phyloP scores from a whole-genome alignment of 2,113 vertebrate species.

The Proteles cristata region DNA sequence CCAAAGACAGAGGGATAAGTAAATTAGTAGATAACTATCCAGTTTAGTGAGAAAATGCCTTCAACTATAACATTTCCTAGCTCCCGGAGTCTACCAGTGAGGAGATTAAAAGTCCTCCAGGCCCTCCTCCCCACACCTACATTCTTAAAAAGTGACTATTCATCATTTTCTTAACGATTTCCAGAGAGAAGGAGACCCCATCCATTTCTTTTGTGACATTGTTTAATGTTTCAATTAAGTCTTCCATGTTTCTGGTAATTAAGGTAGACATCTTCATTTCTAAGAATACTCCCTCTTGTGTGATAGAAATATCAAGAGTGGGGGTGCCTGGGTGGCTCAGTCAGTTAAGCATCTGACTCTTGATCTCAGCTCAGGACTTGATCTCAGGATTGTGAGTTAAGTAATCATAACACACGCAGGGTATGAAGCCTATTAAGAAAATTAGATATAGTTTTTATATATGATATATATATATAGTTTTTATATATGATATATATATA shows the following conservation, averaged over 20 bases:
- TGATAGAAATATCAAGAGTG: slow-evolving; percentile 4
- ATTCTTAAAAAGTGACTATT: neutral
- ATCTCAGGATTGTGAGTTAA: too few species aligned
- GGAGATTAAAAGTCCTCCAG: neutral
- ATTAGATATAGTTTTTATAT: too few species aligned
- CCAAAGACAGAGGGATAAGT: slow-evolving; percentile 6
- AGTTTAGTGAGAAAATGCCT: slow-evolving; percentile 1
- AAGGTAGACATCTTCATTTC: neutral
- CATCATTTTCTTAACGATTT: slow-evolving; percentile 1
- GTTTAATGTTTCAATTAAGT: neutral
- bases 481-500: too few species aligned
- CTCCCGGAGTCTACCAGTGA: neutral
- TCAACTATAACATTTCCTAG: neutral
- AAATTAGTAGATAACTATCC: neutral
- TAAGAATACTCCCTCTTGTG: neutral
- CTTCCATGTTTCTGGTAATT: slow-evolving; percentile 41
- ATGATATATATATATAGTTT: too few species aligned
- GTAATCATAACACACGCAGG: too few species aligned
- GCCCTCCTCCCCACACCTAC: neutral
- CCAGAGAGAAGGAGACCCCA: slow-evolving; percentile 10
- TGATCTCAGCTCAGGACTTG: too few species aligned
- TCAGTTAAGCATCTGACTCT: too few species aligned
- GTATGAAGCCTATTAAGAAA: too few species aligned
- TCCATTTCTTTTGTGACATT: neutral
- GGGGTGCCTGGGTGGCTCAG: too few species aligned